Base-by-base conservation (phyloP, 2,888 invertebrate genomes). In the Caenorhabditis virilis region DNA sequence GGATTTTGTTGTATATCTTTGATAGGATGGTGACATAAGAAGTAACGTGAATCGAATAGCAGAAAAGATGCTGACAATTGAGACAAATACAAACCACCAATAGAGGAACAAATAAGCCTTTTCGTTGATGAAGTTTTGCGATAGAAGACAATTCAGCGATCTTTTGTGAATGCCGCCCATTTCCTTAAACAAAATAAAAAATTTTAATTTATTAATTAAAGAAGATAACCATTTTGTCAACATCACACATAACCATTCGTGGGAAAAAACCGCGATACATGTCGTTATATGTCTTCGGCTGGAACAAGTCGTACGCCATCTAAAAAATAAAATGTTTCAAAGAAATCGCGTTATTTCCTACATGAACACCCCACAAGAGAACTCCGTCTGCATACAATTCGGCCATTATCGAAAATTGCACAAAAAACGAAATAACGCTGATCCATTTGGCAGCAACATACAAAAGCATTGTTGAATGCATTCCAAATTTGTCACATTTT, bases 41-140 rank as follows among this genome's bases (percentile, higher is more conserved):
- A 63, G 43, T 0, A 22, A 18, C 1, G 63, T 52, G 46, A 53
- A 63, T n/a, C 53, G 63, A 11, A 63, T 16, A 2, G 63, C 63
- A 11, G 63, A 63, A 35, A 35, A 39, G 11, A 63, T 23, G 30
- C 63, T 63, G 41, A 63, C 50, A n/a, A 68, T 33, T 48, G 53
- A 41, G 9, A 56, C 45, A 23, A 74, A 45, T 13, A 74, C 20
- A 23, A 68, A 63, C 70, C 71, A 72, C 56, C 69, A 72, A 42
- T 69, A 74, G 23, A 72, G 59, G 39, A 74, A 61, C 2, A 72
- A 47, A 53, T 61, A 74, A 11, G 67, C 49, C 39, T 69, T 69
- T 20, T 72, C 66, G 51, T 69, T 69, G 35, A 72, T 60, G 49
- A 63, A 69, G 53, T 72, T 74, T 46, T 66, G 57, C 20, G 65